Base-by-base conservation (phyloP, 2,113 vertebrate species). In the Hemiscyllium ocellatum region DNA sequence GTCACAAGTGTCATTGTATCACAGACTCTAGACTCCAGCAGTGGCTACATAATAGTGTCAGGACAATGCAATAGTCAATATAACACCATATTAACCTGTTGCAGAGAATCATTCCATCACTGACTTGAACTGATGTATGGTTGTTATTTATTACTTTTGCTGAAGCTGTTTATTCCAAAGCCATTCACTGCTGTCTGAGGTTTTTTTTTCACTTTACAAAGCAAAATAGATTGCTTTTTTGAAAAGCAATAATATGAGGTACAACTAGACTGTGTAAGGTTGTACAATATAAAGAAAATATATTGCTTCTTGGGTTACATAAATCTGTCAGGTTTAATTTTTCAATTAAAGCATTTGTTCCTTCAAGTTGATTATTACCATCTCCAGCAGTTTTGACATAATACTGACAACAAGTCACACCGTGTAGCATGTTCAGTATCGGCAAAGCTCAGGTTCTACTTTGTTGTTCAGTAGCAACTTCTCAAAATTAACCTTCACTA, bases 301-400 rank as follows among this genome's bases (percentile, higher is more conserved):
- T 69, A 20, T 94, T 66, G 2, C 6, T 26, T 47, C 42, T 42
- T 37, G 4, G 5, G 91, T 68, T 69, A 94, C 47, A 94, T 37
- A n/a, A 68, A 47, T 69, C 12, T 47, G 20, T 70, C 66, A 69
- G n/a, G 20, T 94, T 42, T 47, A 47, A 94, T 94, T 69, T 94
- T 70, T 94, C 66, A 94, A 66, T 70, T 47, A 2, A 69, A 69
- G 7, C 42, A 94, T 94, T 69, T 68, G 42, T 66, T 37, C 91
- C 61, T 68, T 68, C 66, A 69, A 94, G 20, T 94, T 69, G 19
- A 69, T 94, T 94, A 94, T 94, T 94, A 66, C 66, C 91, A 68
- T 47, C 22, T 20, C 42, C 10, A 12, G 91, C n/a, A 94, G 66
- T 42, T 70, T 94, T 68, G 37, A 69, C 89, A n/a, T 29, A 65